Evolutionary conservation across 1,140 invertebrate genomes (phyloP), one percentile per base, ranked within the genome.

Genomic region (Drosophila lowei): DNA sequence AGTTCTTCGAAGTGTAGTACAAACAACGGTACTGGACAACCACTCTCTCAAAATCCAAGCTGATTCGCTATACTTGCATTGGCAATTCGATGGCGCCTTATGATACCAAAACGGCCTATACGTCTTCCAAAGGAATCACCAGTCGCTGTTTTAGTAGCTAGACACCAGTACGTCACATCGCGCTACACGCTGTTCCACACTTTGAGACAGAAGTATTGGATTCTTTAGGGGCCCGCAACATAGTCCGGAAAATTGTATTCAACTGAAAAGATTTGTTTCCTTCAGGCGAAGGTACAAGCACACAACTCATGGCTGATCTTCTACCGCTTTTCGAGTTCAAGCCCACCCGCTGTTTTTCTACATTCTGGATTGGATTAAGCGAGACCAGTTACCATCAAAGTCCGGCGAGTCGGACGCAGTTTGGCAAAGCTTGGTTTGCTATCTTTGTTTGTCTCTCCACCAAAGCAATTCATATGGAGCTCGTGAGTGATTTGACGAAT

Each of bases 181-280:
- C n/a, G n/a, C n/a, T 25, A 25, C 6, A 42, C 23, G 6, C 18
- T 38, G 2, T 56, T 56, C 11, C 54, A 44, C 21, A 56, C 6
- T 23, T 6, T 57, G n/a, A 41, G 42, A 23, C 55, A 57, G 44
- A 8, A 53, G 34, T 53, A 4, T 48, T 59, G 28, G 57, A 60
- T 57, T 18, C 3, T 46, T 5, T n/a, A n/a, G 55, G 55, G 25
- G 42, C 42, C n/a, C 41, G 42, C 15, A 57, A 57, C 13, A 9
- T 57, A 8, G 8, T 57, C 21, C 54, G 23, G 4, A 46, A 57
- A 44, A 18, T n/a, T 15, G 55, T 57, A 23, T 57, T 57, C n/a
- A 23, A 43, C 21, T 55, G 15, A n/a, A n/a, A 41, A 30, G 28
- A 23, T 13, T 55, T n/a, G 34, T 13, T 55, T 55, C 21, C n/a